Evolutionary conservation across 1,140 invertebrate genomes (phyloP).

Genomic region (Acromyrmex charruanus): DNA sequence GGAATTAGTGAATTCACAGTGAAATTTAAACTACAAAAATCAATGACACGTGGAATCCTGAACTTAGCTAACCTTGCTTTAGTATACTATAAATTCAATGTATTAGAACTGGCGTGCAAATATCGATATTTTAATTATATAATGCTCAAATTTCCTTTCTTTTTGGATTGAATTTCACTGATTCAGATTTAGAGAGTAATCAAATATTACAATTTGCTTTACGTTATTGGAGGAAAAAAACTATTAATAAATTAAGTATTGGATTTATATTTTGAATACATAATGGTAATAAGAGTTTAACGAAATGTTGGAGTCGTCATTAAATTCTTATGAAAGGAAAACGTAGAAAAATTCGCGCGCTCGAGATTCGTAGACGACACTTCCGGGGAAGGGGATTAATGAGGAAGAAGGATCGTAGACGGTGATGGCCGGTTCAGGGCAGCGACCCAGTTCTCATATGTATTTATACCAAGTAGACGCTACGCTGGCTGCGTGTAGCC

Average conservation of each 20-base stretch:
- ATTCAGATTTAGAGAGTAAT: no score
- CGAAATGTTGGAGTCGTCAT: not conserved
- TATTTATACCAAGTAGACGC: slow-evolving; percentile 83
- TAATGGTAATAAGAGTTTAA: not conserved
- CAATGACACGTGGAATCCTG: no score
- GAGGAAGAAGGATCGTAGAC: slow-evolving; percentile 69
- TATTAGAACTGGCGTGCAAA: no score
- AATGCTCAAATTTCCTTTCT: no score
- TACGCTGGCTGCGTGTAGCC: slow-evolving; percentile 75
- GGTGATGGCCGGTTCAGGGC: slow-evolving; percentile 76
- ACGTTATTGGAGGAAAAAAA: not conserved
- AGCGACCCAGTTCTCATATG: slow-evolving; percentile 83
- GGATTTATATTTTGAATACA: not conserved
- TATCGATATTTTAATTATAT: no score
- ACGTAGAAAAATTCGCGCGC: not conserved
- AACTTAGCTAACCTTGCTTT: no score
- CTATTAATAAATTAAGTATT: not conserved
- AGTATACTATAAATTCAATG: no score
- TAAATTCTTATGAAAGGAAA: not conserved
- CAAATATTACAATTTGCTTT: not conserved
- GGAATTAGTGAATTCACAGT: no score
- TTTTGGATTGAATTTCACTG: no score
- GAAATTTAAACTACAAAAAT: no score
- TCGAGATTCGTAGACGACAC: slow-evolving; percentile 63
- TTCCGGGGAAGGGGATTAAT: slow-evolving; percentile 65